Evolutionary conservation across 37 sponge, comb jelly and placozoan species (phyloP).

Genomic region (Spongilla lacustris): DNA sequence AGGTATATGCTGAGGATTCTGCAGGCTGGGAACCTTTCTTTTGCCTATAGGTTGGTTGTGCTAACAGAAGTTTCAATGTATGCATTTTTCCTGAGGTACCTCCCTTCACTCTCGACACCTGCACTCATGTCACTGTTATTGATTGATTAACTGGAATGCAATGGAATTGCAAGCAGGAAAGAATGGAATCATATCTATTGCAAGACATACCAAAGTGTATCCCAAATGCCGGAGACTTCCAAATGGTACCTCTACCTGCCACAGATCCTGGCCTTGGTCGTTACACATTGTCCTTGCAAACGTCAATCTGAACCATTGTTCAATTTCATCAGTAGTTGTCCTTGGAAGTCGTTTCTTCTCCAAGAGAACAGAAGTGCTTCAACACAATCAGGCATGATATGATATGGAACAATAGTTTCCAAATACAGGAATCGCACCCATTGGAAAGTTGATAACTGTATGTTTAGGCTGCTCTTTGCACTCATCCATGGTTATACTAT

Average conservation of each 20-base stretch:
- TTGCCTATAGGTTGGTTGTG: not conserved
- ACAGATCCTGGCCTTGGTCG: not conserved
- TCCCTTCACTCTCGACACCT: not conserved
- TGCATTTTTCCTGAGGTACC: not conserved
- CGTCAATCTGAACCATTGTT: not conserved
- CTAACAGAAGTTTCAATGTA: not conserved
- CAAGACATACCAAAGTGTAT: not conserved
- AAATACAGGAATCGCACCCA: not conserved
- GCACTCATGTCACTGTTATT: not conserved
- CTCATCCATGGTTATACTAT: not conserved
- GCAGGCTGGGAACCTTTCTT: not conserved
- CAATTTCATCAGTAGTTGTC: not conserved
- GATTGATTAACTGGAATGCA: not conserved
- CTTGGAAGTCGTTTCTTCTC: not conserved
- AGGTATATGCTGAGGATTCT: not conserved
- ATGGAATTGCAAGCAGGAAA: not conserved
- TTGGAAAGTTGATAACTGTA: not conserved
- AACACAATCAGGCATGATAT: not conserved
- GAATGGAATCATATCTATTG: not conserved
- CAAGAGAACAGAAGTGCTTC: slow-evolving; percentile 1
- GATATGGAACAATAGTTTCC: not conserved
- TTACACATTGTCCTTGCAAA: not conserved
- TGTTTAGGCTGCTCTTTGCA: slow-evolving; percentile 1
- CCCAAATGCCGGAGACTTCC: not conserved
- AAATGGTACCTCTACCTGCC: slow-evolving; percentile 1